These are phyloP conservation scores for Autographa pulchrina DNA, from an alignment of 2,888 invertebrate species.

Conservation along the genomic window DNA sequence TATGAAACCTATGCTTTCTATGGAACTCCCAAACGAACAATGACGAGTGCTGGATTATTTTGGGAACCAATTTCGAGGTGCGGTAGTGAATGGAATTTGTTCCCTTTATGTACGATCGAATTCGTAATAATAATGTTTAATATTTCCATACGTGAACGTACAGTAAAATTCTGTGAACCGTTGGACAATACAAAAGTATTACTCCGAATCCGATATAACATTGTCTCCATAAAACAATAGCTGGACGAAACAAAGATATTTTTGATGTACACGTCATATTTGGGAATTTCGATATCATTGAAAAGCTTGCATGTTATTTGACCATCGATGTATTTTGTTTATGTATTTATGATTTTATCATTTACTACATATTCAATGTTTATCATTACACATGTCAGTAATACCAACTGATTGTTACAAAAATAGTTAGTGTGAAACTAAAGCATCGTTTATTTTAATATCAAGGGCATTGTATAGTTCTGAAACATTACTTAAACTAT, in stretches of 20 bases:
- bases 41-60: slow-evolving; percentile 55
- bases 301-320: slow-evolving; percentile 12
- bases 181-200: slow-evolving; percentile 51
- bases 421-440: background rate
- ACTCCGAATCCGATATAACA: slow-evolving; percentile 30
- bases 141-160: slow-evolving; percentile 39
- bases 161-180: slow-evolving; percentile 39
- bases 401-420: background rate
- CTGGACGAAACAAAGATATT: slow-evolving; percentile 29
- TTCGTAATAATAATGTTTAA: slow-evolving; percentile 51
- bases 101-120: slow-evolving; percentile 48
- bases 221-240: slow-evolving; percentile 50
- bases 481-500: too few relatives aligned
- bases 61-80: slow-evolving; percentile 52
- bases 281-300: slow-evolving; percentile 28
- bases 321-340: slow-evolving; percentile 12
- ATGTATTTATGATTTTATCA: too few relatives aligned
- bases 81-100: slow-evolving; percentile 55
- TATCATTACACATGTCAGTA: too few relatives aligned
- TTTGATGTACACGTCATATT: slow-evolving; percentile 40
- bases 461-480: too few relatives aligned
- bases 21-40: slow-evolving; percentile 49
- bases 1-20: slow-evolving; percentile 48
- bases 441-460: too few relatives aligned
- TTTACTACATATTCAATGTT: too few relatives aligned